Conservation (phyloP, 2,888 invertebrate species). For the Bellardia pandia region DNA sequence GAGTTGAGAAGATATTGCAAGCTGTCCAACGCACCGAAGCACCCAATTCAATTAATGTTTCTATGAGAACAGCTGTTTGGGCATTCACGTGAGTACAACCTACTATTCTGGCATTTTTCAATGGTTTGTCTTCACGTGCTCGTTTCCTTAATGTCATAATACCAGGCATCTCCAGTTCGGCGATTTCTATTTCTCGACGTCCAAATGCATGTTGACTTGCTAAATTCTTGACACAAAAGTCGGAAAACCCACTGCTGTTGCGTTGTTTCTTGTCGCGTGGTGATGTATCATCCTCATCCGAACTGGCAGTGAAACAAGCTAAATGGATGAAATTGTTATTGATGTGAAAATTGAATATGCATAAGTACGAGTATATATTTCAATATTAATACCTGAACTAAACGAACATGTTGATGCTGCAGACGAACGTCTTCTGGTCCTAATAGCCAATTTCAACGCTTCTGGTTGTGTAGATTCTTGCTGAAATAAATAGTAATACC, state of each 20-base stretch:
- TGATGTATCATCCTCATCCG: constrained; percentile 95
- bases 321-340: background rate
- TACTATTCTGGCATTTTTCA: constrained; percentile 96
- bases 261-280: constrained; percentile 96
- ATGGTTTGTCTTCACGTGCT: constrained; percentile 95
- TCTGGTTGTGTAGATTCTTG: constrained; percentile 85
- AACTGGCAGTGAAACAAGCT: constrained; percentile 87
- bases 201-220: constrained; percentile 94
- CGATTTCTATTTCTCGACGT: constrained; percentile 97
- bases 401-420: constrained; percentile 97
- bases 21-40: constrained; percentile 97
- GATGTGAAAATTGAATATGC: background rate
- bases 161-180: constrained; percentile 99
- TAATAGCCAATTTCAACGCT: constrained; percentile 92
- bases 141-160: constrained; percentile 96
- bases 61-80: constrained; percentile 97
- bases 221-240: constrained; percentile 97
- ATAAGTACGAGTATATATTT: background rate
- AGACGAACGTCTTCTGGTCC: constrained; percentile 90
- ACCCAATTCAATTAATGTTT: constrained; percentile 93
- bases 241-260: constrained; percentile 91
- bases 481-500: constrained; percentile 47
- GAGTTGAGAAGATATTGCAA: constrained; percentile 98
- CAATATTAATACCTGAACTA: constrained; percentile 89
- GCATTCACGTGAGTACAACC: constrained; percentile 99